Base-by-base conservation (phyloP, 2,797 vertebrate species). In the Menidia menidia region DNA sequence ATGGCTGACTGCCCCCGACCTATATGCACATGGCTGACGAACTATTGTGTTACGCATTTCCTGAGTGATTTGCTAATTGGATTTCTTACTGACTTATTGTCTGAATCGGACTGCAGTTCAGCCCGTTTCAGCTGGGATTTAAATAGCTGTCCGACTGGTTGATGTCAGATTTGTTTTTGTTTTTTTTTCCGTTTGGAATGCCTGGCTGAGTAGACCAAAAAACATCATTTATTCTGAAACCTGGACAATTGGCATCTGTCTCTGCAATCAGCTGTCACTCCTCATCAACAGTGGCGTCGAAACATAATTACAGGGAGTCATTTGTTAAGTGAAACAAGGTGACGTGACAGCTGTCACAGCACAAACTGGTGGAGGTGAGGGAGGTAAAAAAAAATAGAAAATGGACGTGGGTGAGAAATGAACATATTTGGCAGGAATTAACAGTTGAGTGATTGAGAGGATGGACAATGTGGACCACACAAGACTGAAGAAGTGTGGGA, bases 261-360 rank as follows among this genome's bases (percentile, higher is more conserved):
- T 2, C 15, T 0, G 32, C 19, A 58, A 73, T 57, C 15, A 53
- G 50, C 32, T 5, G 15, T 78, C 68, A 3, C 66, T 68, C 18
- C 50, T 64, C 53, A 61, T 83, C 72, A 68, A 32, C 52, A 35
- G 39, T 11, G 14, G 14, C 81, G 80, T 84, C 75, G 71, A 33
- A 63, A 47, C 42, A 16, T 75, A 76, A 90, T 89, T 87, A 88
- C 55, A 43, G 43, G 47, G 77, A 75, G 73, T 67, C 58, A 31
- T 58, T 71, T 76, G 73, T 82, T 78, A 52, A 39, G 67, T 77
- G 72, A 77, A 72, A 87, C 8, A 58, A 65, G 77, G 78, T 83
- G 83, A 88, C 75, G 67, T 75, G 86, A 86, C 85, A 86, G 78
- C 73, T 87, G 86, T 69, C 80, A 81, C 70, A 67, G 78, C 77